A percentile compares a stretch with the other conserved stretches of the same genome.
Conservation (phyloP, 2,113 vertebrate species). For the Athene noctua region DNA sequence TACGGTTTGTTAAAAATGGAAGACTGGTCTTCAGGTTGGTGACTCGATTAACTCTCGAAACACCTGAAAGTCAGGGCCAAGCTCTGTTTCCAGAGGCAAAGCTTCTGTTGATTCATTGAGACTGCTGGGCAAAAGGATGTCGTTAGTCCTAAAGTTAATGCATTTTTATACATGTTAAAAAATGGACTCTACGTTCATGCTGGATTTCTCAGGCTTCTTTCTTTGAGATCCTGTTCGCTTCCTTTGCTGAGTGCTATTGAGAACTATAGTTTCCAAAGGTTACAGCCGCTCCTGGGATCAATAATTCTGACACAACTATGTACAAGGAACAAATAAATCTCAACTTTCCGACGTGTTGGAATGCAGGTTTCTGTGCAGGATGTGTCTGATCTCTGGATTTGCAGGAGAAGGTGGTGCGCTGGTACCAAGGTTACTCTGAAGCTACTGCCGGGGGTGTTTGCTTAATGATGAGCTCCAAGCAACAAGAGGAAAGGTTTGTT, state of each 20-base stretch:
- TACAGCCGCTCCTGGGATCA: neutral
- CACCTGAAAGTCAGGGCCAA: neutral
- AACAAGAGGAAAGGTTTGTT: rapidly evolving
- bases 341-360: rapidly evolving
- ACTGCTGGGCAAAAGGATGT: neutral
- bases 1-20: neutral
- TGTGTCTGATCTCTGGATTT: neutral
- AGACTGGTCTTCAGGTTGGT: neutral
- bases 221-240: neutral
- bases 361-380: neutral
- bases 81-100: neutral
- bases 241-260: neutral
- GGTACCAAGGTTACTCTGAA: neutral
- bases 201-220: neutral
- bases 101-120: neutral
- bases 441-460: neutral
- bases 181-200: rapidly evolving
- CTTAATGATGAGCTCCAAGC: neutral
- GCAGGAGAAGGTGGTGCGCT: neutral
- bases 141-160: neutral
- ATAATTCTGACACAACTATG: neutral
- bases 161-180: neutral
- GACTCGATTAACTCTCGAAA: neutral
- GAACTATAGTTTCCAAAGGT: neutral
- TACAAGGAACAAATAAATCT: neutral